Percentiles rank a stretch among this genome's conserved stretches.
phyloP scores from a whole-genome alignment of 2,888 invertebrate species.

The Eupithecia vulgata region DNA sequence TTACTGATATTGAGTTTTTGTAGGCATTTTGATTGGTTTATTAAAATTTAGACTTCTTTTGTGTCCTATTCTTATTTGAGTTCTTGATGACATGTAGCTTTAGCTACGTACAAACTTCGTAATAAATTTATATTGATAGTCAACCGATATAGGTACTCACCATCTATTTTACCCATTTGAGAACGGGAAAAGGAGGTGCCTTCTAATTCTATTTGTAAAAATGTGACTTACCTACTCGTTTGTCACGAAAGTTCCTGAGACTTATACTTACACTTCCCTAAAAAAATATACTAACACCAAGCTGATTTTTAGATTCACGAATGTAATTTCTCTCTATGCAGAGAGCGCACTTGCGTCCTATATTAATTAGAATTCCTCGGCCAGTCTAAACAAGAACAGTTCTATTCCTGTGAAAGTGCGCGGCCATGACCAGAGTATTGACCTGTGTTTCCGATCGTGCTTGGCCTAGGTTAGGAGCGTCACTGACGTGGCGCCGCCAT shows the following conservation, averaged over 20 bases:
- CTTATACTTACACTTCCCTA: neutral
- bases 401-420: constrained; percentile 76
- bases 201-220: neutral
- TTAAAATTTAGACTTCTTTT: neutral
- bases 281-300: neutral
- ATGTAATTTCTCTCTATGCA: neutral
- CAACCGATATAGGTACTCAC: neutral
- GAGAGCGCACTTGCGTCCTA: constrained; percentile 1
- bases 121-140: neutral
- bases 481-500: constrained; percentile 68
- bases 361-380: constrained; percentile 67
- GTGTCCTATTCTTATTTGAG: neutral
- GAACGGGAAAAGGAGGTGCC: neutral
- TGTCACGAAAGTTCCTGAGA: neutral
- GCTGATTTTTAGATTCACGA: neutral
- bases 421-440: constrained; percentile 80
- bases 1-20: neutral
- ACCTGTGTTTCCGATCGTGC: constrained; percentile 72
- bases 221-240: neutral
- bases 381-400: constrained; percentile 70
- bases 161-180: neutral
- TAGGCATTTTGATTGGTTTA: neutral
- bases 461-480: constrained; percentile 80
- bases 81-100: neutral
- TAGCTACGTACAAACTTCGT: neutral